Percentiles rank a stretch among this genome's conserved stretches.
These are phyloP conservation scores for Macquaria australasica DNA, from an alignment of 2,113 vertebrate species.

Conservation along the genomic window DNA sequence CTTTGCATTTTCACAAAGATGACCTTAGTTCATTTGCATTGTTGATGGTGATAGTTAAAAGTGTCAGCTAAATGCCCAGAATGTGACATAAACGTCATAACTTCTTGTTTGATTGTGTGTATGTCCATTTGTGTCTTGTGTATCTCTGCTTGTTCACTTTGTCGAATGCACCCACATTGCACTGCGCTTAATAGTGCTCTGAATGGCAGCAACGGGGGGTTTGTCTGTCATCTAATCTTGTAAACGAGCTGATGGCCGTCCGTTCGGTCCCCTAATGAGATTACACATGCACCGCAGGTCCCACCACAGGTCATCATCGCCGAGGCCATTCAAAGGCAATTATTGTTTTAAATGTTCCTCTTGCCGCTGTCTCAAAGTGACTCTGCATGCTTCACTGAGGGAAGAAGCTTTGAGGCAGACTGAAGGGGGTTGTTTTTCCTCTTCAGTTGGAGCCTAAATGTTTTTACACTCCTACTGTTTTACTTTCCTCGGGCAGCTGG, in stretches of 20 bases:
- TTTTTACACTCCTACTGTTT: slow-evolving; percentile 59
- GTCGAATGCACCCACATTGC: slow-evolving; percentile 45
- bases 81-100: neutral
- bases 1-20: neutral
- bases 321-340: slow-evolving; percentile 80
- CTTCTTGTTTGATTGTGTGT: neutral
- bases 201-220: slow-evolving; percentile 66
- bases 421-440: slow-evolving; percentile 35
- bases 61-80: neutral
- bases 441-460: slow-evolving; percentile 41
- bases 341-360: slow-evolving; percentile 81
- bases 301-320: slow-evolving; percentile 82
- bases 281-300: slow-evolving; percentile 85
- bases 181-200: slow-evolving; percentile 78
- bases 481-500: slow-evolving; percentile 26
- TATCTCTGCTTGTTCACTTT: slow-evolving; percentile 24
- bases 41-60: neutral
- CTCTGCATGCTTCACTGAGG: slow-evolving; percentile 55
- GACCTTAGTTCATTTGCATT: neutral
- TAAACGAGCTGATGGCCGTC: slow-evolving; percentile 85
- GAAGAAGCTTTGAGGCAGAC: slow-evolving; percentile 39
- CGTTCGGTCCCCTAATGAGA: slow-evolving; percentile 85
- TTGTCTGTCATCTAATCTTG: slow-evolving; percentile 85
- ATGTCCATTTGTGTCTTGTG: neutral
- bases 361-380: slow-evolving; percentile 57